Base-by-base conservation (phyloP, 2,888 invertebrate genomes). In the Oscheius sp. region DNA sequence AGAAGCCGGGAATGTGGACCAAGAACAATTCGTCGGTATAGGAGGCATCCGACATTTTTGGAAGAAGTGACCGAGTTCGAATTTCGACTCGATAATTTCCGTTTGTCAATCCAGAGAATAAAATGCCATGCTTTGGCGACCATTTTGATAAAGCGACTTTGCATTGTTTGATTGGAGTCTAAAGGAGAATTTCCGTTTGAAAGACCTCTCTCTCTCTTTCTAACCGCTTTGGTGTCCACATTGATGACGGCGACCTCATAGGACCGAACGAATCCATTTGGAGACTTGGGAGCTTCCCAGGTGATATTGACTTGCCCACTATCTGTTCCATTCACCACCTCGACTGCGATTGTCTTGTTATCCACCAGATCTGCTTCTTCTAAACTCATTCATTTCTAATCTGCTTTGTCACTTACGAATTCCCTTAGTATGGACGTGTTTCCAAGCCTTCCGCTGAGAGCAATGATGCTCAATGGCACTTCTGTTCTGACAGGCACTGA, bases 221-320 rank as follows among this genome's bases (percentile, higher is more conserved):
- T 68, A 5, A 72, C 73, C 42, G 73, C 57, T 20, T 70, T 48
- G 10, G 37, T 53, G 25, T 69, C 75, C 5, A 61, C 39, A 33
- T 69, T 76, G 42, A 17, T 48, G 29, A 85, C 53, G 17, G 68
- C 76, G 10, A 78, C 75, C 10, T 65, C 69, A 88, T 95, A 96
- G 0, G 92, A 92, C 46, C 94, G 91, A 52, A 96, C 91, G 70
- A 92, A 90, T 1, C 96, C 95, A 87, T 97, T 97, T 0, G 96
- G 95, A 73, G 91, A 89, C 25, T 86, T 80, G 0, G 96, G 96
- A 78, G 92, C 91, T 2, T 90, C 89, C 96, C 96, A 96, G 2
- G 64, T 68, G 33, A 76, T 63, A 6, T 50, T 53, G 5, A 74
- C 63, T n/a, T n/a, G n/a, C n/a, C n/a, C n/a, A 0, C 27, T 57